phyloP scores from a whole-genome alignment of 2,113 vertebrate genomes.

The Chrysochloris asiatica region DNA sequence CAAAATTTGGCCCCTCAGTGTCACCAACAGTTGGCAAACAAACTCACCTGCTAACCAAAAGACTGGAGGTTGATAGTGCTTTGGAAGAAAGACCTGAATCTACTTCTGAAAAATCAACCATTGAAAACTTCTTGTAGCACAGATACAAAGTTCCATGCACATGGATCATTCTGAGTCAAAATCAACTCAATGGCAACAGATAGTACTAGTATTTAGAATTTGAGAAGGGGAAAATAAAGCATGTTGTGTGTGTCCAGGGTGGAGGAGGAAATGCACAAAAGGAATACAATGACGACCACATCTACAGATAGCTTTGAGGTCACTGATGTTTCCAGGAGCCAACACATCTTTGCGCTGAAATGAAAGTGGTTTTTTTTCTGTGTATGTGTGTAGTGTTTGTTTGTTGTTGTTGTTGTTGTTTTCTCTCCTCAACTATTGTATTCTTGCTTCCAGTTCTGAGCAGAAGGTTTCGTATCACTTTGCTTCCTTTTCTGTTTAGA shows the following conservation, averaged over 20 bases:
- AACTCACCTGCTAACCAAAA: background rate
- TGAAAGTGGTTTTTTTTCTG: background rate
- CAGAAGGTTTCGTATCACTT: background rate
- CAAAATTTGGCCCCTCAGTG: background rate
- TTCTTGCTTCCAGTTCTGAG: background rate
- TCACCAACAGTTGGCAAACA: background rate
- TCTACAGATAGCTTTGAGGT: background rate
- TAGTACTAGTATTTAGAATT: background rate
- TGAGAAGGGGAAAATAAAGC: background rate
- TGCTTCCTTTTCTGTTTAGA: background rate
- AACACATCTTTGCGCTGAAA: background rate
- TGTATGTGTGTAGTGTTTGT: too few relatives aligned
- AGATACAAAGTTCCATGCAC: background rate
- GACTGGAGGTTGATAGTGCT: background rate
- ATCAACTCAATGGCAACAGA: background rate
- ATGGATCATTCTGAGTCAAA: background rate
- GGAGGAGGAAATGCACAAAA: background rate
- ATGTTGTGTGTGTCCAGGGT: rapidly evolving
- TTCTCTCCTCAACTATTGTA: background rate
- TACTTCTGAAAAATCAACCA: background rate
- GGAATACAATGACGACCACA: background rate
- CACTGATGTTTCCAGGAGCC: background rate
- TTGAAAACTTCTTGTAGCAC: background rate
- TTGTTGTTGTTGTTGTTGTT: too few relatives aligned
- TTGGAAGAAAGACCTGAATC: background rate